These are phyloP conservation scores for Cyphomyrus plagiostoma DNA, from an alignment of 2,113 vertebrate species.

Conservation along the genomic window DNA sequence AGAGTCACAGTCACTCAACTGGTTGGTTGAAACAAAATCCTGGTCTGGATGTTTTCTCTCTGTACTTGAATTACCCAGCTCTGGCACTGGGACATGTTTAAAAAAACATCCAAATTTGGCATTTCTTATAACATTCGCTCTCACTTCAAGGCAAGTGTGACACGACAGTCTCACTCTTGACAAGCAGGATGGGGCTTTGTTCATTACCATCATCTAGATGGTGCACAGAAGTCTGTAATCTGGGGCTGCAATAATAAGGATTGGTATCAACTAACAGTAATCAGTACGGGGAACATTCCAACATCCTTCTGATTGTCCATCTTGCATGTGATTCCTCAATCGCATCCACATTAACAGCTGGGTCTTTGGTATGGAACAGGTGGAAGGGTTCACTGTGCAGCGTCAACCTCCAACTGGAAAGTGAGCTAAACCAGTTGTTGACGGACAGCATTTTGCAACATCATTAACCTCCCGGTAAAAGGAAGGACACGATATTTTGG, in stretches of 20 bases:
- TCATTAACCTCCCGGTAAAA: background rate
- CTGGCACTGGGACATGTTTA: background rate
- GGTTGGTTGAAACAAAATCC: too few species aligned
- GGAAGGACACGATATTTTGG: background rate
- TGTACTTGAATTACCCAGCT: too few species aligned
- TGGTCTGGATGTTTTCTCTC: too few species aligned
- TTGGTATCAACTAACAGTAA: background rate
- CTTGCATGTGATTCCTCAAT: background rate
- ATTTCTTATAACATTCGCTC: background rate
- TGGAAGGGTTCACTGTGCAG: background rate
- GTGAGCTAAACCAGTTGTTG: background rate
- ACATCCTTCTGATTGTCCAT: background rate
- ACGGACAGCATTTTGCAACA: background rate
- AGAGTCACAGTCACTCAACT: too few species aligned
- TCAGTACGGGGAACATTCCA: background rate
- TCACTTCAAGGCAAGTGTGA: background rate
- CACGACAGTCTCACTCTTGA: background rate
- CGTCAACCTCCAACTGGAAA: background rate
- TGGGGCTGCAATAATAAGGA: background rate
- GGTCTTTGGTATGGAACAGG: background rate
- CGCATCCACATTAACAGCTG: background rate
- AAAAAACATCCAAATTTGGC: background rate
- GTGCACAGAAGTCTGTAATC: background rate
- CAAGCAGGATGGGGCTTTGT: background rate
- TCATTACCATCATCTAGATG: background rate